phyloP scores from a whole-genome alignment of 2,888 invertebrate genomes.

The Crocallis elinguaria region DNA sequence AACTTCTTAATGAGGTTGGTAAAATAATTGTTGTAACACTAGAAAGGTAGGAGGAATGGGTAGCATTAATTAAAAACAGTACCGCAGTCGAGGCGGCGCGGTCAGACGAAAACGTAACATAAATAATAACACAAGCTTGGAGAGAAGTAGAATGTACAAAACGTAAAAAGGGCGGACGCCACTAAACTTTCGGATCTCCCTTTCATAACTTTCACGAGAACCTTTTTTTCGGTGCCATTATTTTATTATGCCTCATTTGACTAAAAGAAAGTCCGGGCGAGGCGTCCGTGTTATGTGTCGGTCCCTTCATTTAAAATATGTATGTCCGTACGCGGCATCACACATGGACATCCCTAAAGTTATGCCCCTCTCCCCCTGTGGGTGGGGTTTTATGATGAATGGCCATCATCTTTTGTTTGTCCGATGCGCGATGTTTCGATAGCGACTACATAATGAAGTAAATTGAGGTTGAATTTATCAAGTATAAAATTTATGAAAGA shows the following conservation, averaged over 20 bases:
- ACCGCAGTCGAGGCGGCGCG: slow-evolving; percentile 66
- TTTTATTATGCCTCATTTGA: slow-evolving; percentile 81
- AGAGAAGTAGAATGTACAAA: slow-evolving; percentile 68
- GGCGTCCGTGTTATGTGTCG: slow-evolving; percentile 66
- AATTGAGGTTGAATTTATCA: slow-evolving; percentile 13
- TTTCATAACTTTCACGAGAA: slow-evolving; percentile 78
- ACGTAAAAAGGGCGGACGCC: slow-evolving; percentile 67
- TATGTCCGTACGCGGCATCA: slow-evolving; percentile 62
- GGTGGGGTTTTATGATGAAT: slow-evolving; percentile 33
- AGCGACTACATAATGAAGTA: slow-evolving; percentile 31
- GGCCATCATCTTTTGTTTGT: slow-evolving; percentile 38
- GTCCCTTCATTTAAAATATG: slow-evolving; percentile 77
- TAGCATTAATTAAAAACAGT: slow-evolving; percentile 79
- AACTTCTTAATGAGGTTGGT: slow-evolving; percentile 79
- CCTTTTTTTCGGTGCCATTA: slow-evolving; percentile 76
- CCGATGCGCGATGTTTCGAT: slow-evolving; percentile 25
- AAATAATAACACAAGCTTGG: slow-evolving; percentile 76
- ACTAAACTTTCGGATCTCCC: slow-evolving; percentile 75
- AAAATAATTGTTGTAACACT: slow-evolving; percentile 82
- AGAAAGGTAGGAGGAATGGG: slow-evolving; percentile 72
- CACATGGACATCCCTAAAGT: slow-evolving; percentile 60
- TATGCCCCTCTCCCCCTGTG: slow-evolving; percentile 35
- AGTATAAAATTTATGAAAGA: slow-evolving; percentile 5
- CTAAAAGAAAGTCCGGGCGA: slow-evolving; percentile 77
- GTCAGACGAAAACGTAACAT: slow-evolving; percentile 75